Conservation (phyloP, 2,888 invertebrate genomes). For the Apoda limacodes region DNA sequence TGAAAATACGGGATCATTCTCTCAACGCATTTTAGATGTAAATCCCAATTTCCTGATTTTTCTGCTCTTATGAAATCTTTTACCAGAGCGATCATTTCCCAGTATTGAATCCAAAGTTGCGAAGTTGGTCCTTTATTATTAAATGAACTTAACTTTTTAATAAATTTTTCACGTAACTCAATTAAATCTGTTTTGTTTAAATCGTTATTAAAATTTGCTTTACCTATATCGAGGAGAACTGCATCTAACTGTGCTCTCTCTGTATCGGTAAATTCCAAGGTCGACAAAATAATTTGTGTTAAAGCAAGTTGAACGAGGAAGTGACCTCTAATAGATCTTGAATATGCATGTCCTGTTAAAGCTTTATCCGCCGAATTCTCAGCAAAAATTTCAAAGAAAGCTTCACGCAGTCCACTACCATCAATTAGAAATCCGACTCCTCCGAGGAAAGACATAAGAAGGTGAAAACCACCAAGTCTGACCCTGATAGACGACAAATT, state of each 20-base stretch:
- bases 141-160: conserved; percentile 6
- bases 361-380: conserved; percentile 29
- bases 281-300: conserved; percentile 23
- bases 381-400: conserved; percentile 21
- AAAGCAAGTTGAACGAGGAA: conserved; percentile 25
- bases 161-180: conserved; percentile 8
- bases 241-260: too few species aligned
- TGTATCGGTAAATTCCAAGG: too few species aligned
- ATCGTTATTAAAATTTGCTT: conserved; percentile 8
- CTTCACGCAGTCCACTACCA: conserved; percentile 26
- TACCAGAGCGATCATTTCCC: conserved; percentile 21
- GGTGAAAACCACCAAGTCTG: conserved; percentile 34
- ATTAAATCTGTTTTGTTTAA: conserved; percentile 8
- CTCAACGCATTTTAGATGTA: conserved; percentile 17
- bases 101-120: conserved; percentile 22
- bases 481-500: conserved; percentile 21
- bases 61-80: conserved; percentile 27
- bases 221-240: conserved; percentile 6
- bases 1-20: conserved; percentile 35
- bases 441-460: conserved; percentile 29
- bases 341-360: conserved; percentile 28
- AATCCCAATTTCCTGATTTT: conserved; percentile 25
- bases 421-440: conserved; percentile 31
- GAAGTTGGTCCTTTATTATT: conserved; percentile 9
- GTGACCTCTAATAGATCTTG: conserved; percentile 30